Conservation (phyloP, 2,888 invertebrate species). For the Amiota communis region DNA sequence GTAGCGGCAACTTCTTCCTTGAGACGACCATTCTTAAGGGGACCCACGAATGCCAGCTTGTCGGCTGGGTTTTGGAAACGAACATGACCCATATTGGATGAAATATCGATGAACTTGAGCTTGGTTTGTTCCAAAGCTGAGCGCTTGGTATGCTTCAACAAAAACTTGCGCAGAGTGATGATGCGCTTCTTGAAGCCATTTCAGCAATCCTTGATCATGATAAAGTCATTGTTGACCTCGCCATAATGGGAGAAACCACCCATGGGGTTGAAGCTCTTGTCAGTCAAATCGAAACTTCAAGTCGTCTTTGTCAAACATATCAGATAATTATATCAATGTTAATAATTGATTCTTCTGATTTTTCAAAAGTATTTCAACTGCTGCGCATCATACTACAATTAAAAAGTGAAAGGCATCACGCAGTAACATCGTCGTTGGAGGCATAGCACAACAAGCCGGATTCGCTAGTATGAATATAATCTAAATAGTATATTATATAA, state of each 20-base stretch:
- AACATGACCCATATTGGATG: constrained; percentile 99
- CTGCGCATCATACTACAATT: too few species aligned
- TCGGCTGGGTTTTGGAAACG: constrained; percentile 99
- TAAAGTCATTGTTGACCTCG: constrained; percentile 97
- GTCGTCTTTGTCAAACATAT: too few species aligned
- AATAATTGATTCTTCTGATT: too few species aligned
- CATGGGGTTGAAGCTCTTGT: constrained; percentile 93
- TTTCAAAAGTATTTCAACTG: too few species aligned
- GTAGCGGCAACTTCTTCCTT: too few species aligned
- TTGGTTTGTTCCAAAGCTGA: constrained; percentile 97
- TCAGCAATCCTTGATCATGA: constrained; percentile 93
- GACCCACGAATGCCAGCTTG: constrained; percentile 97
- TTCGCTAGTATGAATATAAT: too few species aligned
- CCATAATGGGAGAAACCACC: constrained; percentile 99
- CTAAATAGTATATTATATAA: too few species aligned
- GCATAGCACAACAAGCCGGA: too few species aligned
- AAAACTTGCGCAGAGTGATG: constrained; percentile 79
- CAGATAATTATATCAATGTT: too few species aligned
- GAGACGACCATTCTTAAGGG: constrained; percentile 92
- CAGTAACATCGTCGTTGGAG: too few species aligned
- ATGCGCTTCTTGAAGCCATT: constrained; percentile 97
- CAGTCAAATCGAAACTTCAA: constrained; percentile 72
- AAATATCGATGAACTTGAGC: constrained; percentile 98
- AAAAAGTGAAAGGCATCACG: too few species aligned
- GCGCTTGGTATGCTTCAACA: constrained; percentile 92